Evolutionary conservation across 1,140 invertebrate species (phyloP).

Genomic region (Planococcus citri): DNA sequence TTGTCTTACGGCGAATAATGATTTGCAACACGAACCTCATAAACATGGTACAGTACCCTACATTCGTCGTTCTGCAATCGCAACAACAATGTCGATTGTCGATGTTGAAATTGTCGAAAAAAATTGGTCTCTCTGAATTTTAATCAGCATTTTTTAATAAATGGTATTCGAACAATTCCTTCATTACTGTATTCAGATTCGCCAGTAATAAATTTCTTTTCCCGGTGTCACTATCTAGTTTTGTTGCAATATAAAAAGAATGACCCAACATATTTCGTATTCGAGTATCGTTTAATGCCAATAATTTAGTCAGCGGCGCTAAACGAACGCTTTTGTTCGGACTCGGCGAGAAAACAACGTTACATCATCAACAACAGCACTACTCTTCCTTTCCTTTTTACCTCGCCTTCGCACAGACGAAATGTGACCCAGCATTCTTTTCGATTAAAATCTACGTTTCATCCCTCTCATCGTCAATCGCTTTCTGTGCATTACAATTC

Average conservation of each 20-base stretch:
- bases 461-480: too few species aligned
- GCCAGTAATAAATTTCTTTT: background rate
- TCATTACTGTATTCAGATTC: background rate
- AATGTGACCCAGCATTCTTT: background rate
- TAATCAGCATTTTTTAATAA: background rate
- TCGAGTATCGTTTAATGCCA: conserved; percentile 2
- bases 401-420: background rate
- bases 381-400: background rate
- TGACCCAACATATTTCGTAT: conserved; percentile 2
- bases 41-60: too few species aligned
- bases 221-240: background rate
- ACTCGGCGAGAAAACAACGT: background rate
- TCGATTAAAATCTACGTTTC: background rate
- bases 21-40: too few species aligned
- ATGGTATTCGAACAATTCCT: conserved; percentile 3
- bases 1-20: too few species aligned
- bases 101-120: background rate
- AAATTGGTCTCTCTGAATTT: background rate
- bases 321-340: conserved; percentile 6
- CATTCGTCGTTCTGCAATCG: background rate
- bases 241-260: background rate
- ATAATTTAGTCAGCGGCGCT: conserved; percentile 6
- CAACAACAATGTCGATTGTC: background rate
- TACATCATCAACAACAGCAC: background rate
- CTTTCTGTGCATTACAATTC: too few species aligned